Conservation (phyloP, 2,113 vertebrate species). For the Cebus imitator region DNA sequence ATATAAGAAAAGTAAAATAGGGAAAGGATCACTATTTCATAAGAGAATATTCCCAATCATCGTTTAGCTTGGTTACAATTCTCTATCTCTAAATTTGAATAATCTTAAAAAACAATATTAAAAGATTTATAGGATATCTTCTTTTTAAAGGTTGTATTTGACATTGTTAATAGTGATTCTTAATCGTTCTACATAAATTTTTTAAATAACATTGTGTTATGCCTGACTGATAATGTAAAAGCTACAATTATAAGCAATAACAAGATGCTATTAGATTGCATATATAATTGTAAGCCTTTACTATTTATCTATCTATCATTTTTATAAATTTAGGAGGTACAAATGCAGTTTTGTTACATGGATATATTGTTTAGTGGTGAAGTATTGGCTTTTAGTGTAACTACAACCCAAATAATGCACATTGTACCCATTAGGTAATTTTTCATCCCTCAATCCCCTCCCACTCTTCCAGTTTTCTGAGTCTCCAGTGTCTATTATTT, state of each 20-base stretch:
- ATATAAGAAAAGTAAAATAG: background rate
- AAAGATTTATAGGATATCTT: background rate
- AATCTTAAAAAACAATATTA: background rate
- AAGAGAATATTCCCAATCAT: background rate
- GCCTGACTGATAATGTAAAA: constrained; percentile 15
- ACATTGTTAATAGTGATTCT: background rate
- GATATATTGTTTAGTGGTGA: no score
- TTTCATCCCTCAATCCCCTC: no score
- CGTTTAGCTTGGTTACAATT: background rate
- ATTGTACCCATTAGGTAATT: no score
- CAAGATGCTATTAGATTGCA: constrained; percentile 44
- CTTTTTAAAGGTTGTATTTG: background rate
- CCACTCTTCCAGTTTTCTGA: no score
- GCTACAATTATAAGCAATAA: constrained; percentile 7
- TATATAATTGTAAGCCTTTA: constrained; percentile 36
- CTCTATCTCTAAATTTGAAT: constrained; percentile 14
- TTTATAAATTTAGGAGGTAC: no score
- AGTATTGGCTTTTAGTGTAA: no score
- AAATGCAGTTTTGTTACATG: no score
- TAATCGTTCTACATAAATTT: background rate
- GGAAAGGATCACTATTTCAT: background rate
- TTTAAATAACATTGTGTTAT: background rate
- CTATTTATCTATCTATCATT: no score
- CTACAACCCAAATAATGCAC: no score
- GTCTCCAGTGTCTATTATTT: no score